Evolutionary conservation across 2,797 vertebrate genomes (phyloP).

Genomic region (Cercopithecus neglectus): DNA sequence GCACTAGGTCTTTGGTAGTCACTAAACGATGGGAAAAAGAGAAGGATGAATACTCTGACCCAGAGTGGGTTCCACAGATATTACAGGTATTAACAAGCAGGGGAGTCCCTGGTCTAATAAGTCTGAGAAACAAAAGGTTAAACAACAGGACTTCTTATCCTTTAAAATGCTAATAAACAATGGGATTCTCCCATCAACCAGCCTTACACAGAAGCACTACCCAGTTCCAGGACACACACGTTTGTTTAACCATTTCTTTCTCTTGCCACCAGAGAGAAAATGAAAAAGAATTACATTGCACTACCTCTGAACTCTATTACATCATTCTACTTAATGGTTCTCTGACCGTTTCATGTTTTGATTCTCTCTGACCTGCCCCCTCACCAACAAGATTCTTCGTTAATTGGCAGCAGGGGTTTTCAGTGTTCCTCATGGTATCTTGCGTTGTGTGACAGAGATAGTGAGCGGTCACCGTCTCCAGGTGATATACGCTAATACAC

Average conservation of each 20-base stretch:
- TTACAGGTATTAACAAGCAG: not conserved
- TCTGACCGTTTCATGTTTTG: not conserved
- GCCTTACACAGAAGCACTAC: not conserved
- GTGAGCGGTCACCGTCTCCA: not conserved
- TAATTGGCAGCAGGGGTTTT: not conserved
- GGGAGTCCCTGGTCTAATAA: not conserved
- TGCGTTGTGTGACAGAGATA: not conserved
- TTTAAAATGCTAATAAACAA: slow-evolving; percentile 30
- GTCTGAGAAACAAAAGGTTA: slow-evolving; percentile 14
- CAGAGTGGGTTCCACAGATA: not conserved
- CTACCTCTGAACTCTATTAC: not conserved
- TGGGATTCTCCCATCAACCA: not conserved
- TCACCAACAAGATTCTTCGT: not conserved
- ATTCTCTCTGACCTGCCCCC: not conserved
- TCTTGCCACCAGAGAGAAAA: not conserved
- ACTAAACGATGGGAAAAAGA: not conserved
- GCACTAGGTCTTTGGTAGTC: not conserved
- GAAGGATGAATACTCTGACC: not conserved
- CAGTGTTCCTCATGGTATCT: not conserved
- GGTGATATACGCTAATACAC: not conserved
- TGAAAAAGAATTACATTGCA: not conserved
- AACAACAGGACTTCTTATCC: not conserved
- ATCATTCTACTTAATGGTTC: not conserved
- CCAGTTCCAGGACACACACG: not conserved
- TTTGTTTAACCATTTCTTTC: slow-evolving; percentile 22